Evolutionary conservation across 2,888 invertebrate genomes (phyloP).

Genomic region (Stenolophus ochropezus): DNA sequence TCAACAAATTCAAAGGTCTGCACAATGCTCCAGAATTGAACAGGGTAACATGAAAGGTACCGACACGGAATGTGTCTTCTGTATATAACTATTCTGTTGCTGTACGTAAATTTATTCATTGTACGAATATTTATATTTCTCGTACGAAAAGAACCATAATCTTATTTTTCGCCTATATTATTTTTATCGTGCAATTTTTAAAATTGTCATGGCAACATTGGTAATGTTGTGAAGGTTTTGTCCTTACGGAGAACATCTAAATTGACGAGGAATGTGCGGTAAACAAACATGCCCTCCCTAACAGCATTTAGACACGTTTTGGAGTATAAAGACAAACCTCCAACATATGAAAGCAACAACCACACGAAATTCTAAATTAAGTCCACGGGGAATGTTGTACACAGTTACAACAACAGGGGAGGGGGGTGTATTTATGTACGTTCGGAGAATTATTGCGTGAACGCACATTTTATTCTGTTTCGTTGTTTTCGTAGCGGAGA

Average conservation of each 20-base stretch:
- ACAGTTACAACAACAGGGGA: conserved; percentile 41
- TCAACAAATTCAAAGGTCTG: too few relatives aligned
- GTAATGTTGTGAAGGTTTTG: too few relatives aligned
- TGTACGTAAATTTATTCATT: too few relatives aligned
- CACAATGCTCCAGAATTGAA: too few relatives aligned
- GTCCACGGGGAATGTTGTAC: conserved; percentile 50
- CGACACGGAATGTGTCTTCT: too few relatives aligned
- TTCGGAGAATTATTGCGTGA: conserved; percentile 57
- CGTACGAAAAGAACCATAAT: too few relatives aligned
- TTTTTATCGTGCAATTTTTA: too few relatives aligned
- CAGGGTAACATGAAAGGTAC: too few relatives aligned
- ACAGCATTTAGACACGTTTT: conserved; percentile 18
- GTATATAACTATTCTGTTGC: too few relatives aligned
- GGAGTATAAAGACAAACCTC: conserved; percentile 13
- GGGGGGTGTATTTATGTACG: conserved; percentile 55
- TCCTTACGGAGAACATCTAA: not conserved
- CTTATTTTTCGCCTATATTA: too few relatives aligned
- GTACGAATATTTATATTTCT: too few relatives aligned
- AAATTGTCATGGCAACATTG: too few relatives aligned
- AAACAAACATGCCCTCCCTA: conserved; percentile 2
- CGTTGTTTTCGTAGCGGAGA: conserved; percentile 58
- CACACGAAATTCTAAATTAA: conserved; percentile 53
- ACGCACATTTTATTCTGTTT: conserved; percentile 55
- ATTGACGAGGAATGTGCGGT: not conserved
- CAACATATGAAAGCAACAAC: conserved; percentile 34